These are phyloP conservation scores for Clavelina lepadiformis DNA, from an alignment of 23 tunicate species.

Conservation along the genomic window DNA sequence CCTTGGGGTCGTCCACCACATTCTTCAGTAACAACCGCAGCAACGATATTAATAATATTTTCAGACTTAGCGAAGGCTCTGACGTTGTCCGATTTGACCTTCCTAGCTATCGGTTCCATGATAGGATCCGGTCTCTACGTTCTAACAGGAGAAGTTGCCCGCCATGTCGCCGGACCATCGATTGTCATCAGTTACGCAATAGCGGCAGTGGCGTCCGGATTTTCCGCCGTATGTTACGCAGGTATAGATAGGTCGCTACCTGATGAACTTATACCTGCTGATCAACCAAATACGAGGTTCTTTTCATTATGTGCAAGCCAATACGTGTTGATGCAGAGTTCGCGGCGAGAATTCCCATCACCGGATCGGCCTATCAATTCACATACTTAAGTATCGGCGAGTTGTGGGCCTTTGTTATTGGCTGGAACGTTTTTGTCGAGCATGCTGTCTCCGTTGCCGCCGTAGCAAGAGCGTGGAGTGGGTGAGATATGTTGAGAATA, in stretches of 20 bases:
- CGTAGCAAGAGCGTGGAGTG: conserved; percentile 65
- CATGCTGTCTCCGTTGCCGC: conserved; percentile 69
- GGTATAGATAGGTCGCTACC: not conserved
- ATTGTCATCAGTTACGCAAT: conserved; percentile 21
- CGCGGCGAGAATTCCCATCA: conserved; percentile 73
- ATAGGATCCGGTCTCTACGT: conserved; percentile 37
- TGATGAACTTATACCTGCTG: not conserved
- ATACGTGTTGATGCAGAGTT: no score
- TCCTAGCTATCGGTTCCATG: conserved; percentile 31
- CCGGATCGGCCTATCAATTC: conserved; percentile 95
- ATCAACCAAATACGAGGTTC: no score
- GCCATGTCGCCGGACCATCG: conserved; percentile 27
- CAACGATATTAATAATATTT: not conserved
- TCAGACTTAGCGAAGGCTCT: conserved; percentile 18
- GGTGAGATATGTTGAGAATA: conserved; percentile 43
- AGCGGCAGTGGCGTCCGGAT: conserved; percentile 33
- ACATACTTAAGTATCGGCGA: conserved; percentile 84
- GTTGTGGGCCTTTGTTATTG: conserved; percentile 78
- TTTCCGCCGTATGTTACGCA: conserved; percentile 37
- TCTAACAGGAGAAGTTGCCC: conserved; percentile 25
- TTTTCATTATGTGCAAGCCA: not conserved
- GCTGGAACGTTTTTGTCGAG: conserved; percentile 80
- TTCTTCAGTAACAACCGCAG: no score
- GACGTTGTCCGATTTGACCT: conserved; percentile 16
- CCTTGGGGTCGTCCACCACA: no score